Base-by-base conservation (phyloP, 2,113 vertebrate genomes). In the Saccopteryx leptura region DNA sequence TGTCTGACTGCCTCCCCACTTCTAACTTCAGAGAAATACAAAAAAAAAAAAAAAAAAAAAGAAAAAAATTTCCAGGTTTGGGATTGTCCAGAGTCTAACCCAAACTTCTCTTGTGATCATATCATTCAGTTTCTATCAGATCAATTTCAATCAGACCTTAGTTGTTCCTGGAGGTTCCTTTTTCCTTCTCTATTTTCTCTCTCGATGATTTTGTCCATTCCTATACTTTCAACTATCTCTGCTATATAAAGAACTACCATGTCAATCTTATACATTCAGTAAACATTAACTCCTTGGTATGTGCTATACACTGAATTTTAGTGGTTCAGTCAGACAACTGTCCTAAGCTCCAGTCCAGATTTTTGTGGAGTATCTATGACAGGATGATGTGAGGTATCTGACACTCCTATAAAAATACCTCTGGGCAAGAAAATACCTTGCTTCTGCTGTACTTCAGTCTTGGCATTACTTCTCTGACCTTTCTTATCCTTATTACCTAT, bases 41-140 rank as follows among this genome's bases (percentile, higher is more conserved):
- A 39, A 39, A 39, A 39, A 39, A 39, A 3, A 39, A 39, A 39
- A 3, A 93, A 84, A 74, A 39, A 39, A 39, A 39, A 39, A 39
- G 3, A 3, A 39, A 39, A 39, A 3, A 93, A 84, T 68, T 31
- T 61, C 11, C 60, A 80, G n/a, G 56, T 89, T 94, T 85, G 92
- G 23, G 46, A 80, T 75, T 9, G 68, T 54, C 54, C 18, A 52
- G 46, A 56, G 4, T 71, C 28, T n/a, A 48, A 74, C 50, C 23
- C 61, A 75, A 65, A 65, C 87, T 88, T 90, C 63, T 87, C 61
- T 78, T 88, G 60, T 48, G n/a, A 50, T 87, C 13, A 18, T 17
- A 90, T 18, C 50, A 88, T 54, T 95, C 23, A 39, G 28, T 90
- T 94, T 75, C 82, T 95, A 24, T 88, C 71, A 88, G 39, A 74